Evolutionary conservation across 2,113 vertebrate species (phyloP).

Genomic region (Felis catus): F.catus_Fca126_mat1.0 CM031426.1:13588501-13589000

Average conservation of each 20-base stretch:
- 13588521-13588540: background rate
- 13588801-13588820: background rate
- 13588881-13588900: background rate
- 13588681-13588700: background rate
- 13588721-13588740: background rate
- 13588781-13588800: background rate
- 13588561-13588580: background rate
- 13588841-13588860: background rate
- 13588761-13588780: background rate
- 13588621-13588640: background rate
- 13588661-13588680: background rate
- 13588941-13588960: background rate
- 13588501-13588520: conserved; percentile 3
- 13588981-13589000: background rate
- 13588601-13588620: conserved; percentile 10
- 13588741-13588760: background rate
- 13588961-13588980: background rate
- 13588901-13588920: background rate
- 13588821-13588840: background rate
- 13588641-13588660: background rate
- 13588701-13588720: background rate
- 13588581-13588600: background rate
- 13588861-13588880: background rate
- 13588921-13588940: background rate
- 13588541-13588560: background rate